A percentile compares a stretch with the other conserved stretches of the same genome.
Evolutionary conservation across 2,888 invertebrate genomes (phyloP).

Genomic region (Microplitis manilae): DNA sequence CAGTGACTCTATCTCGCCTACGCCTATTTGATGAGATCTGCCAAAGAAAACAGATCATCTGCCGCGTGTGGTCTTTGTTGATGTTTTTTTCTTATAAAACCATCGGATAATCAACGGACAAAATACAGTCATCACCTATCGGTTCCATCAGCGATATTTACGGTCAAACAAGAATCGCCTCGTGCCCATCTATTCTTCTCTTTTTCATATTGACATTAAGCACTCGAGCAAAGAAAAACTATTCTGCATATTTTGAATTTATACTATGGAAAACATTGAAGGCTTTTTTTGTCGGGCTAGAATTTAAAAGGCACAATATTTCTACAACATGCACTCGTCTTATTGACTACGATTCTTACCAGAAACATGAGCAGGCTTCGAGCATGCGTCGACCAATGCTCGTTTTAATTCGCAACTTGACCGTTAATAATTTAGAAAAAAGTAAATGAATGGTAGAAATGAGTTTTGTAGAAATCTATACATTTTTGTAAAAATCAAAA

Average conservation of each 20-base stretch:
- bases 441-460: background rate
- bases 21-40: slow-evolving; percentile 32
- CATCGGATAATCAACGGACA: slow-evolving; percentile 23
- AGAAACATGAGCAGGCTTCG: background rate
- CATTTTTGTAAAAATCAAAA: too few relatives aligned
- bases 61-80: slow-evolving; percentile 29
- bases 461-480: too few relatives aligned
- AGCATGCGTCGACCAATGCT: background rate
- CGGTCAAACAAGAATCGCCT: slow-evolving; percentile 42
- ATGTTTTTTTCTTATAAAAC: slow-evolving; percentile 27
- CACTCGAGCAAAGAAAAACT: slow-evolving; percentile 47
- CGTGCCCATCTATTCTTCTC: slow-evolving; percentile 28
- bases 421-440: background rate
- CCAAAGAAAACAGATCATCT: slow-evolving; percentile 33
- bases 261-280: background rate
- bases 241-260: slow-evolving; percentile 32
- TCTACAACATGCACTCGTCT: background rate
- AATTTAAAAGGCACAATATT: background rate
- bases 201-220: slow-evolving; percentile 42
- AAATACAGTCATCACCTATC: slow-evolving; percentile 26
- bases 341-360: background rate
- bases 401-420: too few relatives aligned
- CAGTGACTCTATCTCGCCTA: slow-evolving; percentile 47
- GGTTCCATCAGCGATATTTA: slow-evolving; percentile 34
- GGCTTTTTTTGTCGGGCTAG: background rate